Evolutionary conservation across 2,888 invertebrate genomes (phyloP).

Genomic region (Euplagia quadripunctaria): DNA sequence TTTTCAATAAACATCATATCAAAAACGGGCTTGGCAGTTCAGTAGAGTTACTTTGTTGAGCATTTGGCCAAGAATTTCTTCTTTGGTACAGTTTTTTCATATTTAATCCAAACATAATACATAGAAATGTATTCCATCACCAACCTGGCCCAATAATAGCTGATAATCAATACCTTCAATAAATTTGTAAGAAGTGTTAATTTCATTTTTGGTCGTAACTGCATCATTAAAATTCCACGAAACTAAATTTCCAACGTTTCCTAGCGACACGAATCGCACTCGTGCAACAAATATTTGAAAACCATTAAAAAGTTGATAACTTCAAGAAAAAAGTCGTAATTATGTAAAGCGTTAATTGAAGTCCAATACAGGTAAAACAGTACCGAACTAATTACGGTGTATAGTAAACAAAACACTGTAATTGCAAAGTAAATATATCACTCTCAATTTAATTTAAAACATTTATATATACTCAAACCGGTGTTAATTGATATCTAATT

Average conservation of each 20-base stretch:
- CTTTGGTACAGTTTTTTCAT: neutral
- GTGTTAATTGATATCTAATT: constrained; percentile 47
- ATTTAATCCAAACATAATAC: neutral
- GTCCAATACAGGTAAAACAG: constrained; percentile 28
- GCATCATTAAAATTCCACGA: constrained; percentile 24
- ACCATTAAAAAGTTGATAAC: constrained; percentile 42
- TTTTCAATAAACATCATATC: too few relatives aligned
- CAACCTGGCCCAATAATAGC: neutral
- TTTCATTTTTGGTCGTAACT: constrained; percentile 21
- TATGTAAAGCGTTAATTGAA: constrained; percentile 37
- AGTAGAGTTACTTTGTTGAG: too few relatives aligned
- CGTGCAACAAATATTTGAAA: constrained; percentile 43
- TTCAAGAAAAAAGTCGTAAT: constrained; percentile 33
- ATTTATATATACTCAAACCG: constrained; percentile 32
- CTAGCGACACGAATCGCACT: constrained; percentile 26
- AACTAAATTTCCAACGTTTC: constrained; percentile 16
- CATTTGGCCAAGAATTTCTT: neutral
- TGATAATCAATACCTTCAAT: constrained; percentile 1
- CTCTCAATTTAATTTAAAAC: constrained; percentile 10
- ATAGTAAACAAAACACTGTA: constrained; percentile 22
- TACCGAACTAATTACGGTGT: constrained; percentile 28
- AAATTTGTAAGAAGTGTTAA: constrained; percentile 22
- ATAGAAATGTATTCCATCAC: neutral
- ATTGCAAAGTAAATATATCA: constrained; percentile 27
- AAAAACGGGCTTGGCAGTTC: too few relatives aligned